Percentiles rank a stretch among this genome's conserved stretches.
Evolutionary conservation across 2,797 vertebrate species (phyloP).

Genomic region (Gymnocypris eckloni): DNA sequence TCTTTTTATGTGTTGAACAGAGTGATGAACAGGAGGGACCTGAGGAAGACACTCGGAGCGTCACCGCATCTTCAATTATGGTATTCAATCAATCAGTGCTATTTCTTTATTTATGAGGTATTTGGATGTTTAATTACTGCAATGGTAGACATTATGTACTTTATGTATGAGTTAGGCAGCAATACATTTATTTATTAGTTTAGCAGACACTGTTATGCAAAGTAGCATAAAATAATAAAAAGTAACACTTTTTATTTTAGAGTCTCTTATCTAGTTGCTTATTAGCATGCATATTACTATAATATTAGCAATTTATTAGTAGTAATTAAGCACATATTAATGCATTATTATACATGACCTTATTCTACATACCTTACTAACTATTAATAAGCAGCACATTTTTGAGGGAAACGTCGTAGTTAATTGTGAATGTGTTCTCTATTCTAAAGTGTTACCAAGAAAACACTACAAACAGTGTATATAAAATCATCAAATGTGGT

Average conservation of each 20-base stretch:
- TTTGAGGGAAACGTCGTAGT: too few species aligned
- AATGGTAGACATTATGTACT: background rate
- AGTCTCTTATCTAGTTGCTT: too few species aligned
- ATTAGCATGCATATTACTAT: too few species aligned
- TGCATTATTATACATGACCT: too few species aligned
- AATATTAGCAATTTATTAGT: too few species aligned
- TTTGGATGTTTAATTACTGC: background rate
- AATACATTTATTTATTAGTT: background rate
- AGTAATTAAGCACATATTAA: too few species aligned
- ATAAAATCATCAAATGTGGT: background rate
- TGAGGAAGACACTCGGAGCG: conserved; percentile 68
- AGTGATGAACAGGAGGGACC: conserved; percentile 60
- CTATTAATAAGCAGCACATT: too few species aligned
- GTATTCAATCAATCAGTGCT: conserved; percentile 42
- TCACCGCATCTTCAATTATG: conserved; percentile 68
- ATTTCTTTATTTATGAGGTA: background rate
- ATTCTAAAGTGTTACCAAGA: background rate
- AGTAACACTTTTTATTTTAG: too few species aligned
- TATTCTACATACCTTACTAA: too few species aligned
- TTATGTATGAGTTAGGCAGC: background rate
- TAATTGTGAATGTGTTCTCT: too few species aligned
- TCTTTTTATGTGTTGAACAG: conserved; percentile 59
- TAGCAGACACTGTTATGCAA: background rate
- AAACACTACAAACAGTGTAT: background rate
- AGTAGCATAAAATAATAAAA: background rate